Evolutionary conservation across 2,888 invertebrate species (phyloP).

Genomic region (Ariolimax columbianus): DNA sequence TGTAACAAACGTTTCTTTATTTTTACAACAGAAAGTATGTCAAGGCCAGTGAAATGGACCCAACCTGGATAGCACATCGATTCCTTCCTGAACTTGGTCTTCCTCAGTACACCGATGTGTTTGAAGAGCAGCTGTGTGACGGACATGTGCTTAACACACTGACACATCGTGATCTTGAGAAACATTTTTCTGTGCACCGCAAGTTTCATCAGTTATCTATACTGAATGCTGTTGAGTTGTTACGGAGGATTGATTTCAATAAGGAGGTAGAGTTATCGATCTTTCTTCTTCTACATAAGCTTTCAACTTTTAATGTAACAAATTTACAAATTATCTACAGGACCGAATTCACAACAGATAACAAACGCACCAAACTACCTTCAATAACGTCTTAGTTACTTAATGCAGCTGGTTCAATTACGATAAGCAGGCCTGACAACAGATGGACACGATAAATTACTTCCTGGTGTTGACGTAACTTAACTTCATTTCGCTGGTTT

Average conservation of each 20-base stretch:
- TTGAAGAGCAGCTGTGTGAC: slow-evolving; percentile 92
- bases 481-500: no score
- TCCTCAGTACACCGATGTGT: slow-evolving; percentile 91
- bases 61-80: slow-evolving; percentile 95
- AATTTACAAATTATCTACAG: no score
- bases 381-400: no score
- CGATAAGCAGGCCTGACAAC: no score
- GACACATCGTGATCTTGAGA: slow-evolving; percentile 95
- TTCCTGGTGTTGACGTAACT: no score
- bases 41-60: slow-evolving; percentile 90
- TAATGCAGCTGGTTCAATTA: no score
- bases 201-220: slow-evolving; percentile 97
- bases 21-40: slow-evolving; percentile 84
- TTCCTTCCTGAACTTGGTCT: slow-evolving; percentile 95
- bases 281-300: no score
- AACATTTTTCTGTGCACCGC: slow-evolving; percentile 92
- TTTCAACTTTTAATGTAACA: no score
- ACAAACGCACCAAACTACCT: no score
- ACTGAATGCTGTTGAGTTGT: slow-evolving; percentile 93
- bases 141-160: slow-evolving; percentile 94
- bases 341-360: no score
- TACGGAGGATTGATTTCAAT: slow-evolving; percentile 94
- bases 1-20: no score
- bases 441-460: no score
- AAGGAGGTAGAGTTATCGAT: slow-evolving; percentile 79